Conservation (phyloP, 2,113 vertebrate genomes). For the Varanus komodoensis region DNA sequence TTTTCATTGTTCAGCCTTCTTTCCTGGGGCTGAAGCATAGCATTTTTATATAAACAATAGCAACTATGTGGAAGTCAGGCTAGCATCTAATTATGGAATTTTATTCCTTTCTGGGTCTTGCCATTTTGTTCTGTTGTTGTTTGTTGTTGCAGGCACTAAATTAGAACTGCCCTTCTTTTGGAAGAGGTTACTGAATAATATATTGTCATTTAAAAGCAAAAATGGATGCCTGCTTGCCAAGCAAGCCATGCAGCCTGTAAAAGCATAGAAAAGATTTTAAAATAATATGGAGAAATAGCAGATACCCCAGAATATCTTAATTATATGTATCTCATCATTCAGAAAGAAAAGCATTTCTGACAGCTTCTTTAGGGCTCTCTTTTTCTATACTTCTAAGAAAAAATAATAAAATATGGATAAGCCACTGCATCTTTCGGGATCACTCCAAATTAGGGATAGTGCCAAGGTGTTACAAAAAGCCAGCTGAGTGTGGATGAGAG, state of each 20-base stretch:
- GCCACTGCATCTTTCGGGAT: background rate
- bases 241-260: constrained; percentile 29
- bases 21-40: background rate
- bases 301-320: constrained; percentile 10
- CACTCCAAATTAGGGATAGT: background rate
- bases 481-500: too few species aligned
- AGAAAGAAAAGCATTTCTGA: constrained; percentile 51
- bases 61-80: background rate
- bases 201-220: constrained; percentile 64
- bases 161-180: constrained; percentile 50
- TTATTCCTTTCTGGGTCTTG: background rate
- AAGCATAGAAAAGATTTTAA: constrained; percentile 32
- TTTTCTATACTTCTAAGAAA: background rate
- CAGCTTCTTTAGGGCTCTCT: constrained; percentile 29
- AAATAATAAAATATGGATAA: constrained; percentile 37
- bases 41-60: constrained; percentile 8
- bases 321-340: constrained; percentile 49
- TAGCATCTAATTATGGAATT: background rate
- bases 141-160: constrained; percentile 17
- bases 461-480: too few species aligned
- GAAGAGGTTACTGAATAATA: constrained; percentile 57
- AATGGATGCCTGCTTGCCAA: constrained; percentile 46
- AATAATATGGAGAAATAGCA: constrained; percentile 59
- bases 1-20: background rate
- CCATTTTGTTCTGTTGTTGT: constrained; percentile 20